Evolutionary conservation across 1,140 invertebrate genomes (phyloP).

Genomic region (Panulirus ornatus): DNA sequence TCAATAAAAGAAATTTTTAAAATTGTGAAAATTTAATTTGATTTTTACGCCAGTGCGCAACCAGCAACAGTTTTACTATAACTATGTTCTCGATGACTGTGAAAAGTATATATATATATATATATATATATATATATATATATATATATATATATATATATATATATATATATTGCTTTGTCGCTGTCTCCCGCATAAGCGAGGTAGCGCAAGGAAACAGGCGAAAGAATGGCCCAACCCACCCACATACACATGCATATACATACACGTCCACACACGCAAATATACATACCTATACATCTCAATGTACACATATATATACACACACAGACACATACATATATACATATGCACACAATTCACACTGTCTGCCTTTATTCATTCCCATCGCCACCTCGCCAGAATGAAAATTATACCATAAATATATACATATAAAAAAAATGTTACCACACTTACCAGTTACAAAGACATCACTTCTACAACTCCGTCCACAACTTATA

Average conservation of each 20-base stretch:
- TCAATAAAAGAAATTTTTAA: not conserved
- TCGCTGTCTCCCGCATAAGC: too few species aligned
- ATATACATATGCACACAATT: too few species aligned
- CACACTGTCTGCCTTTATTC: too few species aligned
- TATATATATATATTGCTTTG: too few species aligned
- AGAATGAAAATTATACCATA: not conserved
- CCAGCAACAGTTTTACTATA: not conserved
- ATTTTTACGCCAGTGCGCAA: not conserved
- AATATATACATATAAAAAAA: not conserved
- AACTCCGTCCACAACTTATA: not conserved
- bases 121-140: not conserved
- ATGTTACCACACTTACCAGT: not conserved
- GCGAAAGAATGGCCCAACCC: too few species aligned
- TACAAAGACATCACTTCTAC: not conserved
- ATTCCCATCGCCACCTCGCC: too few species aligned
- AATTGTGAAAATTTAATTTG: not conserved
- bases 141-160: not conserved
- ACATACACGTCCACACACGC: not conserved
- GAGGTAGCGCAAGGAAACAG: too few species aligned
- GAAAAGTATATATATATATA: too few species aligned
- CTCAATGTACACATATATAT: too few species aligned
- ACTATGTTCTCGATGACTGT: not conserved
- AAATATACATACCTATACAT: too few species aligned
- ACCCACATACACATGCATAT: not conserved
- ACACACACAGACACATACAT: constrained; percentile 27